Base-by-base conservation (phyloP, 2,888 invertebrate genomes). In the Parelbella ahira region DNA sequence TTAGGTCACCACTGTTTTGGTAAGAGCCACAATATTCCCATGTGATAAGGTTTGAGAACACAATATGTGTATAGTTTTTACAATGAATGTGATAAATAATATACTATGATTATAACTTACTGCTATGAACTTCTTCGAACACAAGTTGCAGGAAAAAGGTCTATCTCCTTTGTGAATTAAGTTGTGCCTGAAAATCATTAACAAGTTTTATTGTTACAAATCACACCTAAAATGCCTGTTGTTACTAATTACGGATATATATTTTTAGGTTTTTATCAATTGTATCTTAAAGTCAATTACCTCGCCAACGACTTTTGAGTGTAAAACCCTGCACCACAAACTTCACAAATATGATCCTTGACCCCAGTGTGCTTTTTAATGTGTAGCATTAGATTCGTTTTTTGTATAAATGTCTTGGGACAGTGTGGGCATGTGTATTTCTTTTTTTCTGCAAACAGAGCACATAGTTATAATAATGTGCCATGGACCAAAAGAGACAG, bases 321-420 rank as follows among this genome's bases (percentile, higher is more conserved):
- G 50, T 84, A 88, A 50, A 88, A 88, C 1, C 84, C 86, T 20
- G 88, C 78, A n/a, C 88, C 88, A 53, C 88, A 88, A 18, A 88
- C 53, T 56, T 88, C 88, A 53, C 88, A 88, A 48, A 88, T 86
- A 20, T 88, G 87, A 53, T 88, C 88, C 48, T 86, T 88, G 12
- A 86, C 58, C 20, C 88, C 88, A 1, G 76, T 68, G 45, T 88
- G 88, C 48, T 84, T 81, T 56, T 88, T 88, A 13, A 78, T 55
- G 43, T 88, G 88, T 2, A 72, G 68, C 11, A 69, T 41, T 42
- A 86, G 59, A 52, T 87, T 87, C 45, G 73, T 69, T 50, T 80
- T 88, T 47, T 87, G 88, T 7, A 81, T 69, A 57, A 88, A 88
- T 13, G 88, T 70, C 51, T 81, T 72, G 2, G 80, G 64, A 45